phyloP scores from a whole-genome alignment of 2,888 invertebrate species.

The Dryobotodes eremita region DNA sequence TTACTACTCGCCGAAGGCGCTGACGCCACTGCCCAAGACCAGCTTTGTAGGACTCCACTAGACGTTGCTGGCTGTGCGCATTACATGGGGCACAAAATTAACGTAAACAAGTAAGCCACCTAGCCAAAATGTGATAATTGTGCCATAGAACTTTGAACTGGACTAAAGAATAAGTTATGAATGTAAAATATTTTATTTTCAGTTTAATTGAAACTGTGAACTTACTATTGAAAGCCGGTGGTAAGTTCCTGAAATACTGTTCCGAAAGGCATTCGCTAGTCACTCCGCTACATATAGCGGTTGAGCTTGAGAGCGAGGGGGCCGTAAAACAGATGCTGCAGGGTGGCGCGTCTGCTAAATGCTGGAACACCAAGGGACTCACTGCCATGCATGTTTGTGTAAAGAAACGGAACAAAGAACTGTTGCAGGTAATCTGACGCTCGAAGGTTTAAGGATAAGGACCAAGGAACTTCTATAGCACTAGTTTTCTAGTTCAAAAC shows the following conservation, averaged over 20 bases:
- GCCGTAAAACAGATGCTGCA: conserved; percentile 51
- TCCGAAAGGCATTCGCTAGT: conserved; percentile 10
- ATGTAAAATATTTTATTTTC: conserved; percentile 1
- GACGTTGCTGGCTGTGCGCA: conserved; percentile 65
- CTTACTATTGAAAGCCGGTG: conserved; percentile 43
- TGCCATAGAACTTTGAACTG: not conserved
- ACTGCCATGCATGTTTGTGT: conserved; percentile 70
- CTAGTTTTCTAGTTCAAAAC: not conserved
- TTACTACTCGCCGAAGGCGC: conserved; percentile 69
- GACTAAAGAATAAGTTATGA: not conserved
- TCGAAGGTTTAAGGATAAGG: not conserved
- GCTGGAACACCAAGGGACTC: conserved; percentile 57
- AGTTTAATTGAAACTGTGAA: conserved; percentile 57
- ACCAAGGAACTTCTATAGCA: not conserved
- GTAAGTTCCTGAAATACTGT: conserved; percentile 24
- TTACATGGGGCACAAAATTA: conserved; percentile 39
- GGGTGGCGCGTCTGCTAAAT: conserved; percentile 52
- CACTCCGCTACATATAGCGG: conserved; percentile 67
- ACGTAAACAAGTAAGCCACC: conserved; percentile 38
- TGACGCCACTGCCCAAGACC: conserved; percentile 49
- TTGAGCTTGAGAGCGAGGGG: conserved; percentile 62
- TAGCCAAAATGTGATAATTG: not conserved
- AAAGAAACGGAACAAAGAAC: conserved; percentile 60
- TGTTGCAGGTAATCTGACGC: conserved; percentile 61
- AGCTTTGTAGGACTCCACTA: conserved; percentile 62